Conservation (phyloP, 2,113 vertebrate genomes). For the Aptenodytes patagonicus region DNA sequence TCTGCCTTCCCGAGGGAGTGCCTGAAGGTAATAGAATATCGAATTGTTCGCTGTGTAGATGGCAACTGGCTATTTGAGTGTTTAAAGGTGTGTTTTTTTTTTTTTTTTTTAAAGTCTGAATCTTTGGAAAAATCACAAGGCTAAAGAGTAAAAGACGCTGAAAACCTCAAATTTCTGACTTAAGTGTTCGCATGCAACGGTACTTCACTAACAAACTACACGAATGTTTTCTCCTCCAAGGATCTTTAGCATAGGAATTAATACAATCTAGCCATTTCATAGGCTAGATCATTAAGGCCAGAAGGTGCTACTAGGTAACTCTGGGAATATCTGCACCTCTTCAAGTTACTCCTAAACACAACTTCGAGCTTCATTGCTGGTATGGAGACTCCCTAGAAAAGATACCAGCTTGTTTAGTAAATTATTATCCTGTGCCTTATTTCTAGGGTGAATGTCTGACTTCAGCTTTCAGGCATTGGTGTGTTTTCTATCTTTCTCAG, state of each 20-base stretch:
- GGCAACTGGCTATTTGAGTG: not conserved
- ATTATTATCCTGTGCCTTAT: not conserved
- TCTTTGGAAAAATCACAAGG: not conserved
- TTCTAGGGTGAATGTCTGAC: not conserved
- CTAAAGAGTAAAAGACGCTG: not conserved
- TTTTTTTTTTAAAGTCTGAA: not conserved
- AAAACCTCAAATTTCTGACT: not conserved
- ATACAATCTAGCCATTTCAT: not conserved
- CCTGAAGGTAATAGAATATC: constrained; percentile 63
- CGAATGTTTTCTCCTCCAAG: fast-evolving
- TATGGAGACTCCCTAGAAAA: not conserved
- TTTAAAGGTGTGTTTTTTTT: not conserved
- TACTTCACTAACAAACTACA: not conserved
- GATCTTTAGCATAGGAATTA: not conserved
- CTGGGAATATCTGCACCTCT: not conserved
- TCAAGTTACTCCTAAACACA: not conserved
- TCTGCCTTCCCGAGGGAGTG: constrained; percentile 6
- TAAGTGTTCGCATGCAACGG: not conserved
- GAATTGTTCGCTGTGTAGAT: not conserved
- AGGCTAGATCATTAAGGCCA: not conserved
- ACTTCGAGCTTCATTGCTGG: not conserved
- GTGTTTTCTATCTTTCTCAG: not conserved
- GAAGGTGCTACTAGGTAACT: not conserved
- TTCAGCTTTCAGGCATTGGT: not conserved
- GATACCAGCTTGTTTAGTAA: not conserved